Evolutionary conservation across 2,797 vertebrate genomes (phyloP), one percentile per base, ranked within the genome.

Genomic region (Gymnoscopelus braueri): DNA sequence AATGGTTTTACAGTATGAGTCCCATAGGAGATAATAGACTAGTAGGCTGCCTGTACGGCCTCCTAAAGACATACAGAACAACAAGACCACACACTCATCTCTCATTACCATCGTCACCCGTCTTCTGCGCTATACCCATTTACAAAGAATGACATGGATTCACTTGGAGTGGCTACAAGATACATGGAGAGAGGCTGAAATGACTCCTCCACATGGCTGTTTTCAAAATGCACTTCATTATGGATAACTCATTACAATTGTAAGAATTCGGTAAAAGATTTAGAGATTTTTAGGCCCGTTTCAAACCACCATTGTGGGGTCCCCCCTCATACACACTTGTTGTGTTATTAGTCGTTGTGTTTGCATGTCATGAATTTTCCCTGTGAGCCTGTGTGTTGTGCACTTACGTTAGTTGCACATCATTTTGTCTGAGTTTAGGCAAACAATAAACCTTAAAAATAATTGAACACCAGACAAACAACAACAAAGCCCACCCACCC

Each of bases 1-100:
- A 81, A 70, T 55, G 32, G 32, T 49, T 73, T 75, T 84, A 89
- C 90, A 82, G 84, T 87, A 87, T 65, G 73, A 86, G 55, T 57
- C 72, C 39, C 63, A 35, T 32, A 74, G 74, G 52, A 70, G 53
- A 78, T 65, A 83, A 73, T 63, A 72, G 78, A 48, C 15, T 9
- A 47, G 47, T 68, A 6, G 39, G 7, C 39, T 2, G 39, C 39
- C 39, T 10, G 39, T 10, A 65, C 75, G 82, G 76, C 63, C 69
- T 79, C 73, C 65, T 55, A 73, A 77, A 58, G 71, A 77, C 81
- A 72, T 48, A 58, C 69, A 32, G n/a, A 75, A 80, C 63, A 85
- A 82, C 81, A 78, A 75, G 79, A 81, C 79, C 74, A 79, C 83
- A 83, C 71, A 84, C 73, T 83, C 50, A 14, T 77, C 61, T 80